Evolutionary conservation across 2,797 vertebrate genomes (phyloP).

Genomic region (Falco naumanni): DNA sequence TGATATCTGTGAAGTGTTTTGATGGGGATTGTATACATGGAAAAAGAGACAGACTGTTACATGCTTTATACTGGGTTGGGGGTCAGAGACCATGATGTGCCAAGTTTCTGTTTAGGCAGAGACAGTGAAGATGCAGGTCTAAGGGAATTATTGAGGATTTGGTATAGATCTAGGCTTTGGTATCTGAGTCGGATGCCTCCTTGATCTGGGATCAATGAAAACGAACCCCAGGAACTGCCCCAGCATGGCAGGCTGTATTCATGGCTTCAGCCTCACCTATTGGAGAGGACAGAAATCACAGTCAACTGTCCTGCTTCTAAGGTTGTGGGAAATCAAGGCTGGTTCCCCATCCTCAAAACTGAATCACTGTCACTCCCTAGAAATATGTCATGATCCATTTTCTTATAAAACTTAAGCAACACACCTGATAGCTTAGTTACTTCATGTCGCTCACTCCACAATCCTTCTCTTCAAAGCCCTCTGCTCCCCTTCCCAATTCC

Average conservation of each 20-base stretch:
- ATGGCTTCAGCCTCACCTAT: rapidly evolving
- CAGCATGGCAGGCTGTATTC: neutral
- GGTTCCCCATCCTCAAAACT: neutral
- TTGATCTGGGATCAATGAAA: neutral
- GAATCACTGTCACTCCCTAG: neutral
- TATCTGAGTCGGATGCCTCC: neutral
- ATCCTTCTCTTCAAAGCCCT: neutral
- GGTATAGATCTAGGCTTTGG: neutral
- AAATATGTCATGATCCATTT: neutral
- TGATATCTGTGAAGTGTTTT: neutral
- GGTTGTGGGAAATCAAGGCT: neutral
- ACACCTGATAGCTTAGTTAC: neutral
- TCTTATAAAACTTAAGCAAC: neutral
- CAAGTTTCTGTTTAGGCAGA: neutral
- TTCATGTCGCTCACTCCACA: neutral
- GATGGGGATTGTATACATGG: neutral
- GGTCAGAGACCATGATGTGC: neutral
- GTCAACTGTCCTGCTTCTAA: neutral
- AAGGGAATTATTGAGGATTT: neutral
- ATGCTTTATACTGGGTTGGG: neutral
- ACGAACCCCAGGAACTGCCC: neutral
- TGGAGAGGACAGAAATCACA: neutral
- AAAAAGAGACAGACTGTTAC: neutral
- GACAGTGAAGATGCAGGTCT: neutral
- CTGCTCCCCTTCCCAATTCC: neutral